phyloP scores from a whole-genome alignment of 2,888 invertebrate species.

The Anodontia alba region DNA sequence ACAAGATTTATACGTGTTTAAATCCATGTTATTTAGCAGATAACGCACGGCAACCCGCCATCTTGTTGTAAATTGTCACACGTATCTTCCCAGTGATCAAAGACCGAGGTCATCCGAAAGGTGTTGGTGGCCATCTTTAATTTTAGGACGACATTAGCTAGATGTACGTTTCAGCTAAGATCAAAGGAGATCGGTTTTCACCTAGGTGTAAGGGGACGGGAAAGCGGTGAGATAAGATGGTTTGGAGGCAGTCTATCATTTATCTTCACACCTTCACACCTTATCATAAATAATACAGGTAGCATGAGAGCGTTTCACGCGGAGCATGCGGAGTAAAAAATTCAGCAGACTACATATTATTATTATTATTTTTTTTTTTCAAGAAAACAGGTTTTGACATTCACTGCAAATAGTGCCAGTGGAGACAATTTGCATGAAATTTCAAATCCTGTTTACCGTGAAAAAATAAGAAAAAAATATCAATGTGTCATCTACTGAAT shows the following conservation, averaged over 20 bases:
- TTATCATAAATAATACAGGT: background rate
- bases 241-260: background rate
- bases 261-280: constrained; percentile 3
- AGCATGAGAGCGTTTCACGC: no score
- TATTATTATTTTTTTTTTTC: no score
- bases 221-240: background rate
- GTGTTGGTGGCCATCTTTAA: constrained; percentile 35
- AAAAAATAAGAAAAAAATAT: no score
- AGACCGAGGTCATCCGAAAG: constrained; percentile 27
- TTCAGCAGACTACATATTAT: no score
- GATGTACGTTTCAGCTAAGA: constrained; percentile 19
- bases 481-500: no score
- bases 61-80: constrained; percentile 48
- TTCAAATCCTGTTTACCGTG: no score
- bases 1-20: constrained; percentile 48
- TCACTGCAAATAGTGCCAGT: no score
- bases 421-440: no score
- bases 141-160: constrained; percentile 21
- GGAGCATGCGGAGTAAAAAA: no score
- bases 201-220: constrained; percentile 14
- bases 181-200: constrained; percentile 32
- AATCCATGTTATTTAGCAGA: constrained; percentile 26
- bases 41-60: constrained; percentile 38
- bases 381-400: no score
- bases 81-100: constrained; percentile 48